Conservation (phyloP, 2,888 invertebrate species). For the Oscheius sp. region DNA sequence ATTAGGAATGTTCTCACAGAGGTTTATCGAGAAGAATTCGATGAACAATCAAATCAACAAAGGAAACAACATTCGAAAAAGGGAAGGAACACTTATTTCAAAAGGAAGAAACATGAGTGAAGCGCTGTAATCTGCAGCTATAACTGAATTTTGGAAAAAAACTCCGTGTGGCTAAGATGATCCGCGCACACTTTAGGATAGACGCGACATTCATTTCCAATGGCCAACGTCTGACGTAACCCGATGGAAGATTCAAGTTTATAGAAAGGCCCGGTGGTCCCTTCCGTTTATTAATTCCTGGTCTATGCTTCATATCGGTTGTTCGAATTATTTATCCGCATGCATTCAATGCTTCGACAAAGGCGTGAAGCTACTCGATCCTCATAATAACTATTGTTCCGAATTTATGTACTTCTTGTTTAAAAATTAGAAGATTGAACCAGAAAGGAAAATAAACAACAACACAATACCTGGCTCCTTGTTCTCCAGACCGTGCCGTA, state of each 20-base stretch:
- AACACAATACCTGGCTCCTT: conserved; percentile 21
- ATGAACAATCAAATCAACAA: neutral
- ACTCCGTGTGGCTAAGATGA: conserved; percentile 10
- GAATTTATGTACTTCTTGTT: neutral
- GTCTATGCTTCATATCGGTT: conserved; percentile 19
- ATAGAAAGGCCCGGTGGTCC: neutral
- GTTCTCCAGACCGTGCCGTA: conserved; percentile 39
- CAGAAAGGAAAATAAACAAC: conserved; percentile 10
- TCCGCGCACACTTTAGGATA: conserved; percentile 10
- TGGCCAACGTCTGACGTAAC: neutral
- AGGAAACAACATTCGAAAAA: neutral
- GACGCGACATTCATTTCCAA: conserved; percentile 24
- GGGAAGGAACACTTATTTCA: neutral
- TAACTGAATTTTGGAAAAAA: conserved; percentile 15
- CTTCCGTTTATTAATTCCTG: neutral
- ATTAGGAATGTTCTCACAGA: neutral
- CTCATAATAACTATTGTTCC: conserved; percentile 8
- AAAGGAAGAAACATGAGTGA: conserved; percentile 17
- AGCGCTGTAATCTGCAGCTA: conserved; percentile 28
- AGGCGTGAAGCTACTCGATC: conserved; percentile 3
- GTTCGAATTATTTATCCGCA: conserved; percentile 26
- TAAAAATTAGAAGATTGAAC: too few relatives aligned
- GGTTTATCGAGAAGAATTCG: neutral
- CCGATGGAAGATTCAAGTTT: too few relatives aligned
- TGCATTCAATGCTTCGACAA: conserved; percentile 27